phyloP scores from a whole-genome alignment of 2,113 vertebrate species.

The Sialia sialis region DNA sequence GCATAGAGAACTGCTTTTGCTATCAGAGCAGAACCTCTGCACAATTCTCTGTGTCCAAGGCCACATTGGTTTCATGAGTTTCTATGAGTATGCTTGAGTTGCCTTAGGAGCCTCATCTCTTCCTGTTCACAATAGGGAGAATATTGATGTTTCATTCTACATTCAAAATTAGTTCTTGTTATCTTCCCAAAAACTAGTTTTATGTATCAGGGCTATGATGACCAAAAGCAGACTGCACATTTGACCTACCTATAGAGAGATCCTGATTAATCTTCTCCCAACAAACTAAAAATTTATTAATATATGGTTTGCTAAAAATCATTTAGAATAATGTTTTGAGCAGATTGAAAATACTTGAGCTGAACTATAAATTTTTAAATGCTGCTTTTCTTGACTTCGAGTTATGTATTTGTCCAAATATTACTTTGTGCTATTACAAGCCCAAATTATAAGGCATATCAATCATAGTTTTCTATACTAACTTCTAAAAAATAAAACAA shows the following conservation, averaged over 20 bases:
- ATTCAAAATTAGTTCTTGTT: background rate
- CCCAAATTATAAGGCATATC: background rate
- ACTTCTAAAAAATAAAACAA: background rate
- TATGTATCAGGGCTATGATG: background rate
- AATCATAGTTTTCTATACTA: background rate
- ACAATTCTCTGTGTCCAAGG: background rate
- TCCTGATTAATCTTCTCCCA: background rate
- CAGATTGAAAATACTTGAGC: background rate
- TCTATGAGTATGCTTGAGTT: accelerated
- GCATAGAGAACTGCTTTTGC: background rate
- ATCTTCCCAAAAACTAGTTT: background rate
- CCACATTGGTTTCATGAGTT: background rate
- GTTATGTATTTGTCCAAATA: background rate
- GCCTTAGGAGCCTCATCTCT: background rate
- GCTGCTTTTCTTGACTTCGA: background rate
- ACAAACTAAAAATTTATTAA: background rate
- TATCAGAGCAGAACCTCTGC: background rate
- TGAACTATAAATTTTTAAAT: background rate
- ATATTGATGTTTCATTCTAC: background rate
- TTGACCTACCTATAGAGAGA: background rate
- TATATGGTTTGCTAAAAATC: background rate
- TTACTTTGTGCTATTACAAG: background rate
- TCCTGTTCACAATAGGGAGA: background rate
- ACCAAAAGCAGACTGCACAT: background rate
- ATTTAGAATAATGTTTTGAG: background rate